Base-by-base conservation (phyloP, 1,140 invertebrate species). In the Zaprionus lachaisei region DNA sequence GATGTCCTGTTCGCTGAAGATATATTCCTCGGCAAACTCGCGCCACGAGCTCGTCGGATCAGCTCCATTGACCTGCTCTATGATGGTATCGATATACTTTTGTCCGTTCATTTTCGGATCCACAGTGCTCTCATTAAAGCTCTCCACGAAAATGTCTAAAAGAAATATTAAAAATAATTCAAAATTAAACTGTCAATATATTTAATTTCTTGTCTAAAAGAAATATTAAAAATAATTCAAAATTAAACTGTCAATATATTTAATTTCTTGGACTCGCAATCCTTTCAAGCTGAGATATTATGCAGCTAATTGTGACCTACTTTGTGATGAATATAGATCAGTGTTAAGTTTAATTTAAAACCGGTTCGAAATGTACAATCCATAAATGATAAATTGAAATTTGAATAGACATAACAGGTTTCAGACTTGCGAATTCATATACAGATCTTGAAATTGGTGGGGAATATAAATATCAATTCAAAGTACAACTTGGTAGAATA, bases 31-130 rank as follows among this genome's bases (percentile, higher is more conserved):
- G 14, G 92, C 89, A 61, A 87, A 92, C 37, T 91, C 86, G 3
- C 64, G 73, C 92, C 92, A 92, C 9, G 82, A 79, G 14, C 77
- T 83, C 2, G 84, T 87, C 5, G 92, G 84, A 81, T 92, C 92
- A 2, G 75, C 82, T 4, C 92, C 92, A 77, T 92, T 92, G 2
- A 91, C 83, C 68, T 92, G 80, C 15, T 79, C 62, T 15, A 92
- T 92, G 14, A 92, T 87, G 4, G 80, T 79, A 9, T 92, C 78
- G 24, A 92, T 87, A 24, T 92, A 92, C 44, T 83, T 81, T 1
- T 57, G 38, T 0, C 80, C 92, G 5, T 49, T 79, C 56, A 92
- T 72, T 37, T 80, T 57, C n/a, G 81, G 78, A 56, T 92, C 91
- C 44, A 74, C 47, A 11, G 81, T 80, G 4, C 78, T 91, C 24